Evolutionary conservation across 1,140 invertebrate genomes (phyloP).

Genomic region (Drosophila virilis): DNA sequence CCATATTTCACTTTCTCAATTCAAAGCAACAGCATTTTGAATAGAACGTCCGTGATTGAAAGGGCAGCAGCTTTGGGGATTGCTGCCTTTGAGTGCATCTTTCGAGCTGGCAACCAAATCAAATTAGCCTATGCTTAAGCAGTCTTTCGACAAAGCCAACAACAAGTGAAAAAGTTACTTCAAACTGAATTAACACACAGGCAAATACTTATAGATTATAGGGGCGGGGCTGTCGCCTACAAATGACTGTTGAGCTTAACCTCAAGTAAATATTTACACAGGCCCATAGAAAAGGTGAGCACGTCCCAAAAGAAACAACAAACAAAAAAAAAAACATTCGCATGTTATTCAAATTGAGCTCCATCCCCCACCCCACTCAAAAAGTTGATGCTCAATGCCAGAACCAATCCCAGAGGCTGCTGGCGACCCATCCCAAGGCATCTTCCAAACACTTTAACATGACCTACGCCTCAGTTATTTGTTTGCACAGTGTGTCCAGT

Average conservation of each 20-base stretch:
- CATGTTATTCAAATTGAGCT: slow-evolving; percentile 68
- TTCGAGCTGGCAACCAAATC: slow-evolving; percentile 2
- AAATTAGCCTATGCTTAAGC: slow-evolving; percentile 17
- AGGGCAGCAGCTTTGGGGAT: slow-evolving; percentile 1
- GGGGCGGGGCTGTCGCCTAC: slow-evolving; percentile 2
- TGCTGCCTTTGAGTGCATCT: slow-evolving; percentile 6
- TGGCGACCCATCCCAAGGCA: slow-evolving; percentile 20
- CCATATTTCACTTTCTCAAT: too few relatives aligned
- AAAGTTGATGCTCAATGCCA: not conserved
- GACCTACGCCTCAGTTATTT: slow-evolving; percentile 72
- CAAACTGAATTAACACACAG: slow-evolving; percentile 71
- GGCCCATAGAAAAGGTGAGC: slow-evolving; percentile 44
- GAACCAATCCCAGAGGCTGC: not conserved
- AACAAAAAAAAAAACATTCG: slow-evolving; percentile 38
- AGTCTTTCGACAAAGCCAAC: slow-evolving; percentile 9
- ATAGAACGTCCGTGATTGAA: not conserved
- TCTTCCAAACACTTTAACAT: slow-evolving; percentile 76
- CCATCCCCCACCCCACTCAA: not conserved
- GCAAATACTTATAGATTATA: slow-evolving; percentile 26
- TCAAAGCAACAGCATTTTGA: too few relatives aligned
- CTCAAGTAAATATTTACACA: slow-evolving; percentile 71
- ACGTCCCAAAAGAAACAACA: slow-evolving; percentile 35
- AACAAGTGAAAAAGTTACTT: slow-evolving; percentile 23
- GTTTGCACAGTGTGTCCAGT: slow-evolving; percentile 74
- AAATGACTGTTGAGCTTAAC: slow-evolving; percentile 58